Evolutionary conservation across 2,888 invertebrate species (phyloP).

Genomic region (Allophyes oxyacanthae): DNA sequence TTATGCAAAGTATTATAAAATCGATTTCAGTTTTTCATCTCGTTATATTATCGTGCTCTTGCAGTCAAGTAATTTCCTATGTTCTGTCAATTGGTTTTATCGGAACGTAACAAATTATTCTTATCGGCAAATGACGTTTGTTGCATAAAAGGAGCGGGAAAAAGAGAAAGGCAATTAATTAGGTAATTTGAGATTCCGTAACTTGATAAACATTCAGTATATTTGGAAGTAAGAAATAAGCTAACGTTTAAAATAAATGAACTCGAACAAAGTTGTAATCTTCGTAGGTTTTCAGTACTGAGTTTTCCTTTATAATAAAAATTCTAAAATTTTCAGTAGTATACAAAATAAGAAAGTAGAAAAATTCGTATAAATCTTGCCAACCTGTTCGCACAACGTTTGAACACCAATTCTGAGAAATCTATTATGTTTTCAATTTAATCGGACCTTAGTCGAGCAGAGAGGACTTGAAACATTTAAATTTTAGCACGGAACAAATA

Average conservation of each 20-base stretch:
- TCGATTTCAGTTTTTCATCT: constrained; percentile 15
- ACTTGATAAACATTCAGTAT: constrained; percentile 44
- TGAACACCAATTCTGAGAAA: no score
- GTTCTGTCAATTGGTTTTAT: constrained; percentile 52
- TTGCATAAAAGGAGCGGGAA: constrained; percentile 51
- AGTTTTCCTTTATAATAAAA: constrained; percentile 3
- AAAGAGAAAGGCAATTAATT: constrained; percentile 56
- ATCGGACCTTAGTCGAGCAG: no score
- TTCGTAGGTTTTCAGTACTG: constrained; percentile 40
- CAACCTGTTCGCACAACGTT: no score
- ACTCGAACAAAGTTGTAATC: constrained; percentile 25
- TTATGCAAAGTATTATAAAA: background rate
- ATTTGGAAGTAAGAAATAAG: constrained; percentile 45
- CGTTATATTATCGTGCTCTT: constrained; percentile 10
- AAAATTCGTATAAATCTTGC: no score
- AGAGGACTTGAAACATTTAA: no score
- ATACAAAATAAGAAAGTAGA: no score
- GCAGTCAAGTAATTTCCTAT: constrained; percentile 40
- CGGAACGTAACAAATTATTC: constrained; percentile 48
- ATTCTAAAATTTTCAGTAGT: constrained; percentile 4
- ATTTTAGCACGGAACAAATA: no score
- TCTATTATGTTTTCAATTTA: no score
- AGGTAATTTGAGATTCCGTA: constrained; percentile 49
- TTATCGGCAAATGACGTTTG: constrained; percentile 51
- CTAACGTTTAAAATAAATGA: constrained; percentile 41